phyloP scores from a whole-genome alignment of 1,140 invertebrate genomes.

The Sarcophaga peregrina region DNA sequence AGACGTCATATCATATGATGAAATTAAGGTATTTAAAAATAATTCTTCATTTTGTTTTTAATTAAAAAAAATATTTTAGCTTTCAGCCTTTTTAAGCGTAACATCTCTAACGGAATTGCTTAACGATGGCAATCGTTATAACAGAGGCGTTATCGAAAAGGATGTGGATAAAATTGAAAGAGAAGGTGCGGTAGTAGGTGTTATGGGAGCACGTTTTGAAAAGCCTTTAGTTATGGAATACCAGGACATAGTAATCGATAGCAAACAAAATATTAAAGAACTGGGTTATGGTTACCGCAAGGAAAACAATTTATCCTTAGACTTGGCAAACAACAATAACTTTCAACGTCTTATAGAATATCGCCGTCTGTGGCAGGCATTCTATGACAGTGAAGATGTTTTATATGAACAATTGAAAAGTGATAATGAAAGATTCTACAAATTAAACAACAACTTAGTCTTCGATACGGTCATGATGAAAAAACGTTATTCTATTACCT shows the following conservation, averaged over 20 bases:
- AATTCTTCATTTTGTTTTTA: too few relatives aligned
- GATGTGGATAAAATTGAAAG: conserved; percentile 51
- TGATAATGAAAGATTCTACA: conserved; percentile 45
- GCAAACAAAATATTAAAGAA: conserved; percentile 68
- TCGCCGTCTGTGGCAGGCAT: conserved; percentile 44
- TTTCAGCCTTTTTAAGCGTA: conserved; percentile 72
- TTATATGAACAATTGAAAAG: conserved; percentile 24
- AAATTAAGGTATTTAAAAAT: conserved; percentile 51
- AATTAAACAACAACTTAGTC: background rate
- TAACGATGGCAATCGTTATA: conserved; percentile 73
- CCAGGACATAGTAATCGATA: conserved; percentile 70
- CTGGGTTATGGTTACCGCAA: conserved; percentile 68
- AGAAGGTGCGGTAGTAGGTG: conserved; percentile 61
- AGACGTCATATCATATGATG: conserved; percentile 59
- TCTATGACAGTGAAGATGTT: conserved; percentile 52
- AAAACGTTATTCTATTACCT: conserved; percentile 57
- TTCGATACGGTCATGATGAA: conserved; percentile 59
- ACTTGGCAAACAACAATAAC: background rate
- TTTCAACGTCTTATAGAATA: conserved; percentile 39
- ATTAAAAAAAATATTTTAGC: conserved; percentile 35
- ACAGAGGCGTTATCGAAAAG: conserved; percentile 67
- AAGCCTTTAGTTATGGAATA: conserved; percentile 70
- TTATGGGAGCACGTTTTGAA: conserved; percentile 69
- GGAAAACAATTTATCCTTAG: background rate
- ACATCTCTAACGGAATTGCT: conserved; percentile 74